Evolutionary conservation across 2,797 vertebrate genomes (phyloP), one percentile per base, ranked within the genome.

Genomic region (Lagodon rhomboides): DNA sequence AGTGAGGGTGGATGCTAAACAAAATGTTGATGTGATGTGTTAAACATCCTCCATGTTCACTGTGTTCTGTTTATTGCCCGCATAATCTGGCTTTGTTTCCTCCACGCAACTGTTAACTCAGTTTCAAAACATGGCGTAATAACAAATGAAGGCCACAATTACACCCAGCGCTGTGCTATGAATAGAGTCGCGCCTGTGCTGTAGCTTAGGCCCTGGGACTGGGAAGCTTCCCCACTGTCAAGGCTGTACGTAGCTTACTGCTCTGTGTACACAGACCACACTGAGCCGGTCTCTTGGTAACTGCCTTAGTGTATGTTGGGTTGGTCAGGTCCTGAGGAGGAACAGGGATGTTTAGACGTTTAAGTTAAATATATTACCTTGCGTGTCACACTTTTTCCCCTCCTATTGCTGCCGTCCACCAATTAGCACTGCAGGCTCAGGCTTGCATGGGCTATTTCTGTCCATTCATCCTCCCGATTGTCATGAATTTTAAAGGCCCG

Each of bases 281-380:
- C 77, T 51, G 43, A 68, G 66, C 41, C 60, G 10, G 68, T 91
- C 30, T 79, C 72, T 17, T 71, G 85, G 78, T 77, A 65, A 79
- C 86, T 34, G 68, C 30, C 63, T 71, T 16, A 87, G 83, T 90
- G 70, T 77, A 65, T 68, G 71, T 77, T 43, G 41, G 49, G 62
- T 51, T 50, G 61, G 53, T 73, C 51, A 13, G 72, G 50, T 5
- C 74, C 68, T 81, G 87, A 88, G 51, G 77, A 86, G 76, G 75
- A 91, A 66, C 89, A 77, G 90, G 81, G 72, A 88, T 77, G 86
- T 84, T 92, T 87, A 81, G 77, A 89, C 71, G 13, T 86, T 80
- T 84, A 27, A 84, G 68, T 75, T 71, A 81, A 88, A 84, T 89
- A 83, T 55, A 86, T 80, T 46, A 62, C 25, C 61, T 79, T 43